These are phyloP conservation scores for Piezodorus guildinii DNA, from an alignment of 1,140 invertebrate species.

Conservation along the genomic window DNA sequence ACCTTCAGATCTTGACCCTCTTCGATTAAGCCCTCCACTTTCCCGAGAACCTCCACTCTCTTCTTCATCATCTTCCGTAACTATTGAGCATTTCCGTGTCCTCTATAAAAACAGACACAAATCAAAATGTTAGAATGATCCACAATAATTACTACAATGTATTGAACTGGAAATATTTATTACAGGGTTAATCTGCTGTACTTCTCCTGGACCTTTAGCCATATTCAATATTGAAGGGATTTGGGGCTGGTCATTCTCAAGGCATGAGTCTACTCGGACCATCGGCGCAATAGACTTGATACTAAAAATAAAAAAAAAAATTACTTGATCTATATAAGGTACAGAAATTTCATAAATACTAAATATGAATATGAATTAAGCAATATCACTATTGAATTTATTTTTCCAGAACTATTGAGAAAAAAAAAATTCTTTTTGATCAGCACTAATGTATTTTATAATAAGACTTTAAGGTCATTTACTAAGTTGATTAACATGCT, in stretches of 20 bases:
- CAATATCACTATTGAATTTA: not conserved
- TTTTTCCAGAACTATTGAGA: too few relatives aligned
- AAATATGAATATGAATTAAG: not conserved
- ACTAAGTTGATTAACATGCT: too few relatives aligned
- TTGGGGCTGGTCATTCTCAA: slow-evolving; percentile 19
- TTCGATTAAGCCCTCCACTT: slow-evolving; percentile 28
- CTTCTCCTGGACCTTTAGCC: slow-evolving; percentile 22
- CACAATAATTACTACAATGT: not conserved
- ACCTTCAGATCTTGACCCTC: slow-evolving; percentile 33
- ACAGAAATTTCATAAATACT: not conserved
- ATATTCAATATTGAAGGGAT: not conserved
- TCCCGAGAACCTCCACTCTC: slow-evolving; percentile 42
- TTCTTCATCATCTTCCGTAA: slow-evolving; percentile 73
- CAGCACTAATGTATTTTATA: too few relatives aligned
- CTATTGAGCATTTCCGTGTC: slow-evolving; percentile 75
- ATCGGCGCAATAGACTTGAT: slow-evolving; percentile 8
- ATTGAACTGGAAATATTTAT: not conserved
- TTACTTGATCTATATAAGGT: not conserved
- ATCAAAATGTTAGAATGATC: not conserved
- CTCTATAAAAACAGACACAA: slow-evolving; percentile 32
- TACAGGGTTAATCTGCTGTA: slow-evolving; percentile 12
- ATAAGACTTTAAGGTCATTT: too few relatives aligned
- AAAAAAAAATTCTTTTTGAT: too few relatives aligned
- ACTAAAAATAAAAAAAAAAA: slow-evolving; percentile 16
- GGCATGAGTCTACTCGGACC: slow-evolving; percentile 26